Conservation (phyloP, 92 coral and sea anemone genomes). For the Phenganax subtilis region DNA sequence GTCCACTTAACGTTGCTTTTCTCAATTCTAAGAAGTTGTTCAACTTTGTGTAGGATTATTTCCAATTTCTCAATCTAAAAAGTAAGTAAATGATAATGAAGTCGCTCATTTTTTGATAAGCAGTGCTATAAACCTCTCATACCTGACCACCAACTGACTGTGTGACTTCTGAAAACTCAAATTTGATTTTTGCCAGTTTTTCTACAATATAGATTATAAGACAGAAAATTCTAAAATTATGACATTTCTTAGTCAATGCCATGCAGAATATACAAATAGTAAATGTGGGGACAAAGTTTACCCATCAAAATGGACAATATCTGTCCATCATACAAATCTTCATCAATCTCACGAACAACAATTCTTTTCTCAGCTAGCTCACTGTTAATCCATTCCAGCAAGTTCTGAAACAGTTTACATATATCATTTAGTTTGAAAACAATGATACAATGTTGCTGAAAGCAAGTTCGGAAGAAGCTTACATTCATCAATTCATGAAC, state of each 20-base stretch:
- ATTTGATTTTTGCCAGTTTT: conserved; percentile 76
- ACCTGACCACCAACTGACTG: conserved; percentile 97
- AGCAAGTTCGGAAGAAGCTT: not conserved
- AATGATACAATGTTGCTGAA: not conserved
- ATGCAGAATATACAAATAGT: not conserved
- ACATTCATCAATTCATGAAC: conserved; percentile 72
- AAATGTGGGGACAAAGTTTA: conserved; percentile 25
- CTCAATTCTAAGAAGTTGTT: conserved; percentile 70
- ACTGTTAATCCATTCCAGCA: conserved; percentile 93
- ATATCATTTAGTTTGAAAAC: not conserved
- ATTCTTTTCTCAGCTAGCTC: conserved; percentile 85
- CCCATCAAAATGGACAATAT: conserved; percentile 91
- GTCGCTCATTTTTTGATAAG: not conserved
- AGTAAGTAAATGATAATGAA: not conserved
- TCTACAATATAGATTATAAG: conserved; percentile 44
- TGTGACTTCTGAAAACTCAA: conserved; percentile 87
- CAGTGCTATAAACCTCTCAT: not conserved
- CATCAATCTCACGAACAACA: conserved; percentile 80
- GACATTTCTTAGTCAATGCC: not conserved
- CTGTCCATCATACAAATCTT: conserved; percentile 97
- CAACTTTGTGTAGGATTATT: conserved; percentile 66
- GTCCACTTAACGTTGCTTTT: conserved; percentile 81
- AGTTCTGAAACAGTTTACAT: conserved; percentile 48
- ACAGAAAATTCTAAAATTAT: not conserved
- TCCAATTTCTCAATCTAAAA: conserved; percentile 77